phyloP scores from a whole-genome alignment of 2,797 vertebrate genomes.

The Eurystomus glaucurus region DNA sequence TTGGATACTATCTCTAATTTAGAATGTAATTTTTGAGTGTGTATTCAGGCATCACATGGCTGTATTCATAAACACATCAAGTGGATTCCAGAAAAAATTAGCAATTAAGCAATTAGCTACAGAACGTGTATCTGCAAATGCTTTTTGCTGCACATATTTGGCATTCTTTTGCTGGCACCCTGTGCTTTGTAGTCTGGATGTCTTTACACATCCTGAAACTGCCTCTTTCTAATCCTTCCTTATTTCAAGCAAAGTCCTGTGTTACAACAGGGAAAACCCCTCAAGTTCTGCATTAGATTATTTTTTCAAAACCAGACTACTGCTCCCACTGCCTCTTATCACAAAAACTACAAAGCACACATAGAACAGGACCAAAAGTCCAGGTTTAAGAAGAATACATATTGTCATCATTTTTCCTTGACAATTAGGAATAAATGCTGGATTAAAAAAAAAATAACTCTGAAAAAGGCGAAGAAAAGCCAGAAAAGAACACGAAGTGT shows the following conservation, averaged over 20 bases:
- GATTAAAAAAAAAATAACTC: neutral
- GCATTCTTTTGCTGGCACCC: neutral
- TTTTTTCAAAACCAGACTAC: neutral
- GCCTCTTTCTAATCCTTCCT: neutral
- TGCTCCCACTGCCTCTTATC: neutral
- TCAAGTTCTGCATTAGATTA: neutral
- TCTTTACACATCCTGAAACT: slow-evolving; percentile 6
- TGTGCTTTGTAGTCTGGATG: neutral
- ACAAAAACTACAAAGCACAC: neutral
- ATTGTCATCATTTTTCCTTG: neutral
- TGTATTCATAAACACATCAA: slow-evolving; percentile 30
- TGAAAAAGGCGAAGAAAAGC: slow-evolving; percentile 16
- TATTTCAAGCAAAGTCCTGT: slow-evolving; percentile 2
- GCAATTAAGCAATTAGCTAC: slow-evolving; percentile 43
- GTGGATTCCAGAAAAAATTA: slow-evolving; percentile 20
- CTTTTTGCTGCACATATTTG: slow-evolving; percentile 38
- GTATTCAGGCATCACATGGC: neutral
- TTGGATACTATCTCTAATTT: slow-evolving; percentile 1
- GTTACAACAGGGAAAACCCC: neutral
- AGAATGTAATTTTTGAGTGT: neutral
- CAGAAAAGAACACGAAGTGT: slow-evolving; percentile 19
- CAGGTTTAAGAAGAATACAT: neutral
- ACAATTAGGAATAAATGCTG: slow-evolving; percentile 30
- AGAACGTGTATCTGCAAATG: slow-evolving; percentile 28
- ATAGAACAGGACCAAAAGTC: neutral